phyloP scores from a whole-genome alignment of 2,888 invertebrate species.

The Scaptomyza tumidula region DNA sequence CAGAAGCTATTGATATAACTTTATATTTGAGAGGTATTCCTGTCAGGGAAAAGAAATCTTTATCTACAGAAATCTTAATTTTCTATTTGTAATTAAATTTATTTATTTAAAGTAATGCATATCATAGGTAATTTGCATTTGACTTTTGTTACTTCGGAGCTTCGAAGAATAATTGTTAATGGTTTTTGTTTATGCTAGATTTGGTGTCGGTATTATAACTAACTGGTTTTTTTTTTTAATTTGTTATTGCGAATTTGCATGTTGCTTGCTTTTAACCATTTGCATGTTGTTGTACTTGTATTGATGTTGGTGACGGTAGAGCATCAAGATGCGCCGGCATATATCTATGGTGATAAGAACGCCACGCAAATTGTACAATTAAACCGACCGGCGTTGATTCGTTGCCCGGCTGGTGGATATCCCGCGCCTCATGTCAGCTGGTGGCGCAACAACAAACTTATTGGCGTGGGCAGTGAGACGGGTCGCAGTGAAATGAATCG shows the following conservation, averaged over 20 bases:
- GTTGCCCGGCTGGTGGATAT: slow-evolving; percentile 93
- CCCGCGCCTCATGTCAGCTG: slow-evolving; percentile 92
- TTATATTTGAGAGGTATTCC: too few species aligned
- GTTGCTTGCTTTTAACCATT: slow-evolving; percentile 42
- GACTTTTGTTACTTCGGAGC: background rate
- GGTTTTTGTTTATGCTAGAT: background rate
- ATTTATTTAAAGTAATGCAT: background rate
- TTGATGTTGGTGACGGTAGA: slow-evolving; percentile 60
- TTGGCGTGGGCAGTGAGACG: slow-evolving; percentile 87
- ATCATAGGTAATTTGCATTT: slow-evolving; percentile 10
- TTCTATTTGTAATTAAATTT: too few species aligned
- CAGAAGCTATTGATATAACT: too few species aligned
- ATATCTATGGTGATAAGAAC: slow-evolving; percentile 89
- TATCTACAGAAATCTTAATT: too few species aligned
- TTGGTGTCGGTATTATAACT: slow-evolving; percentile 67
- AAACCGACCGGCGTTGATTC: slow-evolving; percentile 89
- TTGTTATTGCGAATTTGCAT: slow-evolving; percentile 46
- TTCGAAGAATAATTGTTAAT: background rate
- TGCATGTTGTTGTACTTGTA: slow-evolving; percentile 44
- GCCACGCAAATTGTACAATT: slow-evolving; percentile 89
- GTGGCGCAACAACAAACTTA: slow-evolving; percentile 92
- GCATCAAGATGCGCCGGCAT: slow-evolving; percentile 84
- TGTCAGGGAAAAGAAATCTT: background rate
- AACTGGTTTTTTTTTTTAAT: slow-evolving; percentile 53
- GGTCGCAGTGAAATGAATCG: slow-evolving; percentile 87